Conservation (phyloP, 2,797 vertebrate genomes). For the Pseudocheirus occidentalis region DNA sequence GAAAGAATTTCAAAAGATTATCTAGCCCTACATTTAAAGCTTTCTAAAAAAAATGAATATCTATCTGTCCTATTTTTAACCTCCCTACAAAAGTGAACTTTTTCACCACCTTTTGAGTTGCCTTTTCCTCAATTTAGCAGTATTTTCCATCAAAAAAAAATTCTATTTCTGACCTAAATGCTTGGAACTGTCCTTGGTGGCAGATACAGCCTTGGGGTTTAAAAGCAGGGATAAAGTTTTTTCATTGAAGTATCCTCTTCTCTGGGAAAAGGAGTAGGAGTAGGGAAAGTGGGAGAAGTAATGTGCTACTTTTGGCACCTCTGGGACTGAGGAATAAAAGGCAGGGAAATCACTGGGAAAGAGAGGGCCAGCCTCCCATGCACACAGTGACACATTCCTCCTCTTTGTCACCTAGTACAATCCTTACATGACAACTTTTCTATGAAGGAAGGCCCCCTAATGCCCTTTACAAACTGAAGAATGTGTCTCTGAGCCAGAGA, state of each 20-base stretch:
- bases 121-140: conserved; percentile 14
- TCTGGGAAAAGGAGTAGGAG: background rate
- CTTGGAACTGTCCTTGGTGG: background rate
- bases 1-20: background rate
- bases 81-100: background rate
- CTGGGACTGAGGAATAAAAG: background rate
- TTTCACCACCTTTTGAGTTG: conserved; percentile 62
- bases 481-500: conserved; percentile 13
- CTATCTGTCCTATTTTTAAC: background rate
- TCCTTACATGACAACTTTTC: background rate
- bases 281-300: background rate
- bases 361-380: background rate
- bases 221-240: background rate
- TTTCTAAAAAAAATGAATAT: background rate
- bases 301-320: background rate
- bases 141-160: conserved; percentile 35
- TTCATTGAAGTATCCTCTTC: background rate
- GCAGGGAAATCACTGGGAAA: background rate
- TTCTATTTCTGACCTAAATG: background rate
- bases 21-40: background rate
- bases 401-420: background rate
- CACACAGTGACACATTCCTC: too few relatives aligned
- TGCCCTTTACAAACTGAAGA: background rate
- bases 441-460: background rate
- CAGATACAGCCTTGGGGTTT: background rate